Evolutionary conservation across 2,888 invertebrate species (phyloP).

Genomic region (Drosophila nr. medialis): DNA sequence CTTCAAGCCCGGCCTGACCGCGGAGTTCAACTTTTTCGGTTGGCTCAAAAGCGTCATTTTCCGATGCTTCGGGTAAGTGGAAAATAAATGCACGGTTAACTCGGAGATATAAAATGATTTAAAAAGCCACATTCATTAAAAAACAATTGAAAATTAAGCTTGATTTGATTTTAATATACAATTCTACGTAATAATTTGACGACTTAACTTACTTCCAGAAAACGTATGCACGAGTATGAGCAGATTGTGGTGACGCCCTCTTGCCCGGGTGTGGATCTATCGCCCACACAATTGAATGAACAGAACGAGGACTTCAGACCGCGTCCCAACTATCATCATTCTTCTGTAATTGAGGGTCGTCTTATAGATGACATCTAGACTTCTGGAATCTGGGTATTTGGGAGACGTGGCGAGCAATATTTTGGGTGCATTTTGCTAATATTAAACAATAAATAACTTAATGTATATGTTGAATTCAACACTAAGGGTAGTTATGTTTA

Average conservation of each 20-base stretch:
- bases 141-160: background rate
- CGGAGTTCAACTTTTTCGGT: slow-evolving; percentile 92
- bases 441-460: slow-evolving; percentile 38
- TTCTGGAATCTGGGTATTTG: slow-evolving; percentile 23
- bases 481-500: slow-evolving; percentile 38
- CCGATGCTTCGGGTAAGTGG: slow-evolving; percentile 90
- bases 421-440: slow-evolving; percentile 52
- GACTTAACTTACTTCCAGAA: slow-evolving; percentile 85
- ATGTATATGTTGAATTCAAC: slow-evolving; percentile 27
- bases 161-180: background rate
- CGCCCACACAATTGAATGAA: slow-evolving; percentile 95
- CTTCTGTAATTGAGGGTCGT: slow-evolving; percentile 89
- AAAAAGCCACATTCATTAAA: background rate
- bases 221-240: slow-evolving; percentile 92
- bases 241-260: slow-evolving; percentile 94
- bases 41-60: slow-evolving; percentile 91
- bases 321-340: slow-evolving; percentile 96
- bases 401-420: slow-evolving; percentile 63
- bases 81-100: background rate
- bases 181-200: background rate
- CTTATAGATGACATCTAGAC: slow-evolving; percentile 81
- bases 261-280: slow-evolving; percentile 91
- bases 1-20: slow-evolving; percentile 95
- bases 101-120: background rate
- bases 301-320: slow-evolving; percentile 98